Percentiles rank a stretch among this genome's conserved stretches.
These are phyloP conservation scores for Acleris cristana DNA, from an alignment of 2,888 invertebrate species.

Conservation along the genomic window DNA sequence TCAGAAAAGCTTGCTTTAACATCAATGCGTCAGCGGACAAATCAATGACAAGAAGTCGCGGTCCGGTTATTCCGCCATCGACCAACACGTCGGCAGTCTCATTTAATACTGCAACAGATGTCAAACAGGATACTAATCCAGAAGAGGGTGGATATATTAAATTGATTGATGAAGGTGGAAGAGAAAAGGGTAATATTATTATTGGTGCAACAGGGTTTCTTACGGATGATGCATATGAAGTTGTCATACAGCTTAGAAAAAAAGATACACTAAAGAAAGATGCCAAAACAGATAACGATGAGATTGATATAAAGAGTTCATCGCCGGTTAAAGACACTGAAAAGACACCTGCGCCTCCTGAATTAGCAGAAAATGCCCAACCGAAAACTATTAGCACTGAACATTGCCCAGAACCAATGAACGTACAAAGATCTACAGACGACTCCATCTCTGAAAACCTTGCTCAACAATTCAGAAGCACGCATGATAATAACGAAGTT, in stretches of 20 bases:
- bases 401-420: not conserved
- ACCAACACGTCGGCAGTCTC: slow-evolving; percentile 58
- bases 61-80: slow-evolving; percentile 44
- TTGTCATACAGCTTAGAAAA: slow-evolving; percentile 73
- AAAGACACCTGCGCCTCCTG: not conserved
- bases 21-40: slow-evolving; percentile 34
- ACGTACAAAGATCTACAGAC: not conserved
- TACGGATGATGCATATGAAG: slow-evolving; percentile 73
- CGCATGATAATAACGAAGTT: not conserved
- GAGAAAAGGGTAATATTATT: slow-evolving; percentile 69
- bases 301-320: not conserved
- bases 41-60: slow-evolving; percentile 17
- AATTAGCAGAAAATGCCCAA: not conserved
- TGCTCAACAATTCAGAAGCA: not conserved
- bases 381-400: not conserved
- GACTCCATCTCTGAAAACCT: no score
- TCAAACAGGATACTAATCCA: slow-evolving; percentile 46
- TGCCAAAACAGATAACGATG: not conserved
- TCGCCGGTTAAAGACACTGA: not conserved
- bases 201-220: slow-evolving; percentile 70
- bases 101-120: slow-evolving; percentile 57
- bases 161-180: slow-evolving; percentile 59
- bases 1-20: slow-evolving; percentile 13
- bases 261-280: slow-evolving; percentile 53
- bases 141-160: slow-evolving; percentile 61